phyloP scores from a whole-genome alignment of 2,888 invertebrate genomes.

The Adelognathus sp. region DNA sequence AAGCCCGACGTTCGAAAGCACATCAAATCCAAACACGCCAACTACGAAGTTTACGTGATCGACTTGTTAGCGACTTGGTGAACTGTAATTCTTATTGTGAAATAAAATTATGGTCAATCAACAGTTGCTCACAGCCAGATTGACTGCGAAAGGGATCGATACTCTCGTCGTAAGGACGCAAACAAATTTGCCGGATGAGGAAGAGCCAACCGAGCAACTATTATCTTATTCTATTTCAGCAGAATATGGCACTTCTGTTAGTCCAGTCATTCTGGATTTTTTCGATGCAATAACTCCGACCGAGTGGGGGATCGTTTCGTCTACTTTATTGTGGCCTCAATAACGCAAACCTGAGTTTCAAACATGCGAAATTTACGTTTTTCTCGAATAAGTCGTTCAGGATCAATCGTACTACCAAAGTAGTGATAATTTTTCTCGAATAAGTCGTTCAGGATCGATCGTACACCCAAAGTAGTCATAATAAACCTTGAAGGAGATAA shows the following conservation, averaged over 20 bases:
- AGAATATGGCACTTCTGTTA: constrained; percentile 10
- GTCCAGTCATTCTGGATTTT: no score
- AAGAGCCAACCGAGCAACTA: not conserved
- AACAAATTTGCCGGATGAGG: not conserved
- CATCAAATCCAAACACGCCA: constrained; percentile 7
- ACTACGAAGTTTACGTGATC: constrained; percentile 50
- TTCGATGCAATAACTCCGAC: no score
- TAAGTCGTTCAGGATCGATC: no score
- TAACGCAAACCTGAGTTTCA: no score
- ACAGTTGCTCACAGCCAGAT: not conserved
- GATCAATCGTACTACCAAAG: no score
- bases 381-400: no score
- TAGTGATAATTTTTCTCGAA: no score
- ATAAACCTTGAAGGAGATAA: no score
- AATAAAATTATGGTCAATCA: not conserved
- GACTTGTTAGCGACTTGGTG: constrained; percentile 26
- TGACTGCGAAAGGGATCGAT: not conserved
- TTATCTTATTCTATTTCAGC: constrained; percentile 23
- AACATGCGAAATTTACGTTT: no score
- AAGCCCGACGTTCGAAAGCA: constrained; percentile 23
- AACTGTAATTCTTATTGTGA: not conserved
- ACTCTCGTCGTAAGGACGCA: not conserved
- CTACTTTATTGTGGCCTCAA: no score
- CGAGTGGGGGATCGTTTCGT: no score
- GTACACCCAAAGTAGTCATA: no score